Percentiles rank a stretch among this genome's conserved stretches.
Conservation (phyloP, 2,797 vertebrate species). For the Lepus oiostolus region DNA sequence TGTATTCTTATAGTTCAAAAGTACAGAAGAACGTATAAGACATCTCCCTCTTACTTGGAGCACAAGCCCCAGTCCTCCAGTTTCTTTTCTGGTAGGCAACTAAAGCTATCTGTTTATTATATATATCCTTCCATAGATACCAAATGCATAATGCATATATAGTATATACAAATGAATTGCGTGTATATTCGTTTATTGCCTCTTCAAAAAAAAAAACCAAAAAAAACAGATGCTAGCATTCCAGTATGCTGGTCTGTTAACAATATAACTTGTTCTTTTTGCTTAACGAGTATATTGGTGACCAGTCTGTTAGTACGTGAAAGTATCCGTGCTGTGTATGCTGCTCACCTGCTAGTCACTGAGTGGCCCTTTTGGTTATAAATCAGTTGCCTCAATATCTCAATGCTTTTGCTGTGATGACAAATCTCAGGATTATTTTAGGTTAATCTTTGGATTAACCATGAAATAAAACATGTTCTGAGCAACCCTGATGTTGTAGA, state of each 20-base stretch:
- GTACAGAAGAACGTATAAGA: neutral
- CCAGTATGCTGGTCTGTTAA: neutral
- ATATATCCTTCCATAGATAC: neutral
- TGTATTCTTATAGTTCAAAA: neutral
- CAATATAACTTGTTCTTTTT: neutral
- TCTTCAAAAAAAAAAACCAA: neutral
- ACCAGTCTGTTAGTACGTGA: neutral
- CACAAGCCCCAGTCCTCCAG: neutral
- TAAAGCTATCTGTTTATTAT: neutral
- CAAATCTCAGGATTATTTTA: no score
- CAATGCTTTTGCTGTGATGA: no score
- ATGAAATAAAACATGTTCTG: no score
- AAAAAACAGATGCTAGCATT: neutral
- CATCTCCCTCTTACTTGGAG: neutral
- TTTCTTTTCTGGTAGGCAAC: neutral
- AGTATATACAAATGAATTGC: neutral
- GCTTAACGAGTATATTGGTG: slow-evolving; percentile 9
- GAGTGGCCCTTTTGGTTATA: no score
- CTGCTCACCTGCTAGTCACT: no score
- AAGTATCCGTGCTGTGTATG: neutral
- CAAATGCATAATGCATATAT: neutral
- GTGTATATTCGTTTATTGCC: slow-evolving; percentile 6
- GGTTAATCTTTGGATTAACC: no score
- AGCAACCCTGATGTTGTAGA: no score
- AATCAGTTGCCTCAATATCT: no score